Evolutionary conservation across 1,140 invertebrate genomes (phyloP).

Genomic region (Drosophila mojavensis): DNA sequence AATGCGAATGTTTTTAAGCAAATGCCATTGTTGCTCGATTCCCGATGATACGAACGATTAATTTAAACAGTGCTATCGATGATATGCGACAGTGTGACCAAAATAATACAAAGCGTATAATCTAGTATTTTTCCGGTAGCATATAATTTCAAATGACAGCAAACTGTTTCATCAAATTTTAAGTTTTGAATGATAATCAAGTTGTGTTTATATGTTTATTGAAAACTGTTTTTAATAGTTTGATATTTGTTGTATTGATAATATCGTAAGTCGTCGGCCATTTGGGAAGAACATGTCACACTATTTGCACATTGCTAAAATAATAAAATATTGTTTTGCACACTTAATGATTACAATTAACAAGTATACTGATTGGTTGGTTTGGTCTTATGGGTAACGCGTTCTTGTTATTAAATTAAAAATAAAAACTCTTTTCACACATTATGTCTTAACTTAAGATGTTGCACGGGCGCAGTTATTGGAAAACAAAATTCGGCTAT

Average conservation of each 20-base stretch:
- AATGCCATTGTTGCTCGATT: conserved; percentile 22
- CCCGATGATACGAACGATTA: background rate
- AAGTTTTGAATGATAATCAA: too few species aligned
- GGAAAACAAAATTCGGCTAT: conserved; percentile 77
- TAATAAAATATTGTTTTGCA: conserved; percentile 60
- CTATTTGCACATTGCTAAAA: conserved; percentile 61
- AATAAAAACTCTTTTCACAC: conserved; percentile 19
- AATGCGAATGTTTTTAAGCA: conserved; percentile 10
- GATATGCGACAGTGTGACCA: background rate
- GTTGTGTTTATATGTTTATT: too few species aligned
- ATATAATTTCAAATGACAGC: background rate
- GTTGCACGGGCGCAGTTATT: conserved; percentile 35
- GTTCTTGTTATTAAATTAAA: conserved; percentile 23
- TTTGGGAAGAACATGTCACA: conserved; percentile 16
- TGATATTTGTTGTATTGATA: conserved; percentile 22
- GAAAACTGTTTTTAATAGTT: background rate
- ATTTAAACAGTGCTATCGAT: conserved; percentile 9
- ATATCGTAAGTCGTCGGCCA: conserved; percentile 21
- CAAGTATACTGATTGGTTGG: conserved; percentile 66
- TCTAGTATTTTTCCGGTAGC: background rate
- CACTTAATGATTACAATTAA: conserved; percentile 63
- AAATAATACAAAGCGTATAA: background rate
- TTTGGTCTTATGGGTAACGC: conserved; percentile 48
- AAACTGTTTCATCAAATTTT: background rate
- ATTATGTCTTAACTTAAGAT: conserved; percentile 48